A percentile compares a stretch with the other conserved stretches of the same genome.
phyloP scores from a whole-genome alignment of 1,140 invertebrate genomes.

The Zaprionus ornatus region DNA sequence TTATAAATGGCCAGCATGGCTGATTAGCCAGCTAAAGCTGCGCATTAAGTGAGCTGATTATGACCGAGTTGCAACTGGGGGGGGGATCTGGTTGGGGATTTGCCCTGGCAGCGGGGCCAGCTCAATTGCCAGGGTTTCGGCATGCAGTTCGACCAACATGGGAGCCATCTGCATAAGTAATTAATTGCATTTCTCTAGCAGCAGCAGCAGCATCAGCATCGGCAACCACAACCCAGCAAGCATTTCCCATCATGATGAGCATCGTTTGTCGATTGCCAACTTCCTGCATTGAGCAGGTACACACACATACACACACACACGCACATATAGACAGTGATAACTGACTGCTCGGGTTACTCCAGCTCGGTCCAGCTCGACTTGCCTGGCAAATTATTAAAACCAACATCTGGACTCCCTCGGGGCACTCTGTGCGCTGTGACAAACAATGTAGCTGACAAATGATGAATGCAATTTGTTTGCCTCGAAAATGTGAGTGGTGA shows the following conservation, averaged over 20 bases:
- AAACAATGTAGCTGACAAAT: constrained; percentile 50
- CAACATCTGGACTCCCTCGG: constrained; percentile 22
- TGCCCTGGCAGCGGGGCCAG: not conserved
- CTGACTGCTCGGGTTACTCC: constrained; percentile 5
- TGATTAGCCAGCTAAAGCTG: constrained; percentile 64
- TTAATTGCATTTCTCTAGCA: constrained; percentile 65
- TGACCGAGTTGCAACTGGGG: constrained; percentile 31
- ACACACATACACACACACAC: not conserved
- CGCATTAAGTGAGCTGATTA: constrained; percentile 61
- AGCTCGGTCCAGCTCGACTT: not conserved
- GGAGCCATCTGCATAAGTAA: constrained; percentile 69
- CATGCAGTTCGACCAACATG: not conserved
- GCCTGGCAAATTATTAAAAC: constrained; percentile 46
- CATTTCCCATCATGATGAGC: constrained; percentile 23
- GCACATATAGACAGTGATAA: constrained; percentile 2
- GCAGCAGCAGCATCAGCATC: constrained; percentile 9
- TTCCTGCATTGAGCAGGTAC: constrained; percentile 49
- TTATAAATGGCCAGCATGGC: constrained; percentile 71
- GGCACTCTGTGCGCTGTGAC: constrained; percentile 27
- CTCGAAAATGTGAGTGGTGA: constrained; percentile 15
- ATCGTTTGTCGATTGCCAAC: constrained; percentile 63
- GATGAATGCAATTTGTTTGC: constrained; percentile 50
- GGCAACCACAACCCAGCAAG: not conserved
- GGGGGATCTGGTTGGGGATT: not conserved
- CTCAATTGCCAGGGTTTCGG: constrained; percentile 6